Conservation (phyloP, 2,797 vertebrate genomes). For the Oreortyx pictus region DNA sequence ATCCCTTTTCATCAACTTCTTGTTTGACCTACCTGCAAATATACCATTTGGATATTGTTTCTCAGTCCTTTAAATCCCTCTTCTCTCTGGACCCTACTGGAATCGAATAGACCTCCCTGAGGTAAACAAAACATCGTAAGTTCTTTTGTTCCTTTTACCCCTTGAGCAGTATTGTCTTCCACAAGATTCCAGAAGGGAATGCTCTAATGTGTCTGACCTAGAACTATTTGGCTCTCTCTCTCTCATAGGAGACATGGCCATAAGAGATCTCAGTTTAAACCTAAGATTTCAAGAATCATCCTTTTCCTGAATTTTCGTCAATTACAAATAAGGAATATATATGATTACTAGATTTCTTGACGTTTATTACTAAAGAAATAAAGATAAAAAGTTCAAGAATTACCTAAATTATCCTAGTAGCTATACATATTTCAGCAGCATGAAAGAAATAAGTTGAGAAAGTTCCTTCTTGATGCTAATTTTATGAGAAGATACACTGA, state of each 20-base stretch:
- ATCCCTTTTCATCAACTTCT: not conserved
- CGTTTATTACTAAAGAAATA: not conserved
- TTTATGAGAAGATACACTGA: constrained; percentile 13
- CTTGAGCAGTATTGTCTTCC: not conserved
- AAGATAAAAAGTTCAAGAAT: not conserved
- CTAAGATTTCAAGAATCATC: not conserved
- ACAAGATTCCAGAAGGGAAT: not conserved
- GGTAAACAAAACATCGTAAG: not conserved
- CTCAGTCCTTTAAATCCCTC: not conserved
- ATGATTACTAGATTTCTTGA: not conserved
- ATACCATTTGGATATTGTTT: not conserved
- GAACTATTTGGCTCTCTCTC: not conserved
- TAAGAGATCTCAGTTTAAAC: not conserved
- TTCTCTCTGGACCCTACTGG: not conserved
- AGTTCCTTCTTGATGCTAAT: not conserved
- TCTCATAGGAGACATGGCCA: not conserved
- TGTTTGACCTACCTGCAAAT: not conserved
- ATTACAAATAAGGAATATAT: not conserved
- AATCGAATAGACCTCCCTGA: not conserved
- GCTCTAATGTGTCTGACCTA: not conserved
- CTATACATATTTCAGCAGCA: not conserved
- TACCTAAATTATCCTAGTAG: not conserved
- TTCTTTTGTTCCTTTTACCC: not conserved
- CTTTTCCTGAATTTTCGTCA: not conserved
- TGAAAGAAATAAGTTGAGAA: constrained; percentile 2